Evolutionary conservation across 2,797 vertebrate genomes (phyloP), one percentile per base, ranked within the genome.

Genomic region (Hydrophis major): DNA sequence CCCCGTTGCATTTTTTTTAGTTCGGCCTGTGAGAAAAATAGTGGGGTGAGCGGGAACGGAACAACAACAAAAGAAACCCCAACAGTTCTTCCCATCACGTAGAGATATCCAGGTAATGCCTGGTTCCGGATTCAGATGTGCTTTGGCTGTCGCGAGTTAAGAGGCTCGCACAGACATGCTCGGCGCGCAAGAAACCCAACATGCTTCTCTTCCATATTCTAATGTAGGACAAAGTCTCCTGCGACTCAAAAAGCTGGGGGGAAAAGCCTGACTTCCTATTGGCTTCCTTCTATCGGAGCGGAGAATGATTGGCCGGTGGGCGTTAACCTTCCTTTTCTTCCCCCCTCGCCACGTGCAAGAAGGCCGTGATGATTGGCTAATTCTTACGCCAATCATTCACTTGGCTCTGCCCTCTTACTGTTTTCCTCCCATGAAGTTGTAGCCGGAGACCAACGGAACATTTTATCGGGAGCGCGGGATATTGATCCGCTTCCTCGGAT

Each of bases 171-270:
- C 8, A 3, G 37, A 4, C 37, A 83, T 10, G 20, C 16, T 20
- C 7, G 28, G 50, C 63, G 1, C 16, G 2, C 13, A 11, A 53
- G 4, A 56, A 37, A 20, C 55, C 3, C 13, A 50, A 47, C 25
- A n/a, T 74, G 59, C 32, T 1, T 20, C 25, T 63, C 42, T 59
- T 50, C 89, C 28, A 59, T 8, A 16, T 4, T 63, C 27, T 63
- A 14, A 55, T 55, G 57, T 1, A 4, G 1, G 8, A n/a, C 2
- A 10, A 1, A 14, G 5, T 42, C 16, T 55, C 55, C 87, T 25
- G 22, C 5, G n/a, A 25, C 56, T 16, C 28, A 28, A 50, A 13
- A 11, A 56, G 1, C 55, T 1, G 42, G 2, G 2, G 2, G 0
- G 2, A 18, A 37, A 12, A 18, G 50, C 3, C 86, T 56, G 32